These are phyloP conservation scores for Rhincodon typus DNA, from an alignment of 2,797 vertebrate genomes.

Conservation along the genomic window DNA sequence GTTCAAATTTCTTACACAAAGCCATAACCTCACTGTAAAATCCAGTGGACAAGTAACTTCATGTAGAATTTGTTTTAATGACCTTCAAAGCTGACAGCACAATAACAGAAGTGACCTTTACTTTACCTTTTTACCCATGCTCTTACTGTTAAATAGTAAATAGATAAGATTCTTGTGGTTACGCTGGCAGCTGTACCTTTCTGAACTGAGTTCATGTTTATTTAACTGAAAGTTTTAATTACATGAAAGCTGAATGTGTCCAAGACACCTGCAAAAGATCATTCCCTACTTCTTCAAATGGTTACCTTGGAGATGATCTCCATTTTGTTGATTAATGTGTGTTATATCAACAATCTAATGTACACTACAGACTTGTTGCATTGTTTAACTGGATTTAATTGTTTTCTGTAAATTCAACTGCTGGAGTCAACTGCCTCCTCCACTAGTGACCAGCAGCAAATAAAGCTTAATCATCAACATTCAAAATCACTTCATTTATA, in stretches of 20 bases:
- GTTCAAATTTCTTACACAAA: background rate
- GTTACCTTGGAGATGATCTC: constrained; percentile 20
- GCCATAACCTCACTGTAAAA: background rate
- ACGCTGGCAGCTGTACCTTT: constrained; percentile 6
- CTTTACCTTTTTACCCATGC: background rate
- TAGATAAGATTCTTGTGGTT: background rate
- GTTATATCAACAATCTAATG: constrained; percentile 18
- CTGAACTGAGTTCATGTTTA: background rate
- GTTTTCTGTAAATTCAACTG: constrained; percentile 32
- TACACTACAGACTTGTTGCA: background rate
- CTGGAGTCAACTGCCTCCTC: background rate
- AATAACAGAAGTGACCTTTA: background rate
- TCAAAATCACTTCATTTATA: background rate
- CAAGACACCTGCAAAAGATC: background rate
- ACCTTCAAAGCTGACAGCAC: background rate
- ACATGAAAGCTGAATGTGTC: background rate
- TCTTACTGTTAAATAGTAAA: background rate
- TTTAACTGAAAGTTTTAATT: constrained; percentile 25
- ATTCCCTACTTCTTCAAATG: background rate
- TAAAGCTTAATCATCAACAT: background rate
- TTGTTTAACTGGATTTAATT: constrained; percentile 27
- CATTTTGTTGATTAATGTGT: background rate
- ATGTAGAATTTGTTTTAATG: background rate
- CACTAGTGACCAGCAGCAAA: background rate
- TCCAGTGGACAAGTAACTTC: background rate